Percentiles rank a stretch among this genome's conserved stretches.
These are phyloP conservation scores for Psilopogon haemacephalus DNA, from an alignment of 2,113 vertebrate genomes.

Conservation along the genomic window DNA sequence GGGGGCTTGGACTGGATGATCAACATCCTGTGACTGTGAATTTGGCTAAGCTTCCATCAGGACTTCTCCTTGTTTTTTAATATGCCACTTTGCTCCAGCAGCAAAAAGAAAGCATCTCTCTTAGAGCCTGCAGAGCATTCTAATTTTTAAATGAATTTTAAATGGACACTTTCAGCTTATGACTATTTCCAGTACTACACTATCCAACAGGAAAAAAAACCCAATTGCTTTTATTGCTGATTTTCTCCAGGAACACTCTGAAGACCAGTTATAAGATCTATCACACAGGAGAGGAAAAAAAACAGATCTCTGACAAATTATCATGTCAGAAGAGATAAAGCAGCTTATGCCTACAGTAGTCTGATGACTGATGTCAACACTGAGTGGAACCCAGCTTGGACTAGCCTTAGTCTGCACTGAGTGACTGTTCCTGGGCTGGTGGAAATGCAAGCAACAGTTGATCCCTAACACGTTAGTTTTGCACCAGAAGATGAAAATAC, in stretches of 20 bases:
- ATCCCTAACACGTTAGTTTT: background rate
- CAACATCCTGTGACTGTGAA: no score
- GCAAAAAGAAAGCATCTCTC: background rate
- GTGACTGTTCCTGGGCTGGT: background rate
- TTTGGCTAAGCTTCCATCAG: background rate
- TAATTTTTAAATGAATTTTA: slow-evolving; percentile 20
- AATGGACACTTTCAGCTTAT: background rate
- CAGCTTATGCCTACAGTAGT: slow-evolving; percentile 26
- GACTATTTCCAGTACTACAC: background rate
- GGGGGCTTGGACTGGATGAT: no score
- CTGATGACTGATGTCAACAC: slow-evolving; percentile 46
- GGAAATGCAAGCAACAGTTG: slow-evolving; percentile 13
- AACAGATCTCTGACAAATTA: slow-evolving; percentile 51
- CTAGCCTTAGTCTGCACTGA: slow-evolving; percentile 18
- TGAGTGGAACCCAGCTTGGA: slow-evolving; percentile 17
- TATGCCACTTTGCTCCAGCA: background rate
- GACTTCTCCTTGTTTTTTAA: background rate
- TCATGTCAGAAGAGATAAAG: slow-evolving; percentile 40
- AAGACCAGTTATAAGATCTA: background rate
- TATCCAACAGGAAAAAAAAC: background rate
- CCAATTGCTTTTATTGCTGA: background rate
- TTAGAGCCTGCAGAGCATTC: background rate
- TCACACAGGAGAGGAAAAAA: slow-evolving; percentile 1
- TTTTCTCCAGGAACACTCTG: background rate
- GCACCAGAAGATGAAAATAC: slow-evolving; percentile 5